Base-by-base conservation (phyloP, 2,113 vertebrate genomes). In the Pollimyrus isidori region DNA sequence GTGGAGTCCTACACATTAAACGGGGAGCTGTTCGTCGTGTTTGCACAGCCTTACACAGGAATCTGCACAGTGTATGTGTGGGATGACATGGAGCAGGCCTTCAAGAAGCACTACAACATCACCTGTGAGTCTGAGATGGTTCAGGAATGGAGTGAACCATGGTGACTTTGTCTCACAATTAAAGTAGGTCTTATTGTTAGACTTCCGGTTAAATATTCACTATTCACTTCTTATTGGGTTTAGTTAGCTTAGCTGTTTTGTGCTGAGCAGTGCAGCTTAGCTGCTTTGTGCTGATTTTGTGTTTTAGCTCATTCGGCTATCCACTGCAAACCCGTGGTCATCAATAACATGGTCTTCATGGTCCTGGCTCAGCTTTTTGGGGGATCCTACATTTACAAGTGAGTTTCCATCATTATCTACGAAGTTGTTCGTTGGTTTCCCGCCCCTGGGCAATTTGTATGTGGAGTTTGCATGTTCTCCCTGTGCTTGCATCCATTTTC, bases 61-160 rank as follows among this genome's bases (percentile, higher is more conserved):
- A 99, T 97, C 80, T 99, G 98, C 94, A 98, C 96, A 93, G 98
- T 99, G 94, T 96, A 99, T 92, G 98, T 99, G 94, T 99, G 98
- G 98, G 98, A 99, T 92, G 98, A 99, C 0, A 98, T 99, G 82
- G 98, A 99, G 93, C 97, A 97, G 95, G 97, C 96, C 90, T 99
- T 99, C 94, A 96, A 98, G 93, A 97, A 96, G 91, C 98, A 97
- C 0, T 98, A 99, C 94, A 98, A 97, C 93, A 99, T 99, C 92
- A 97, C 97, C 95, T 97, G 98, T 99, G 95, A 94, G 95, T 87
- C 49, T n/a, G 4, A 76, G 35, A 80, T 80, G 23, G 19, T 49
- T 46, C 13, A 87, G 49, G 26, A 87, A 10, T 11, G 17, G 82
- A 46, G n/a, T 13, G 23, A 42, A 26, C 49, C 1, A 3, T 35